phyloP scores from a whole-genome alignment of 1,140 invertebrate genomes.

The Scaptomyza graminum region DNA sequence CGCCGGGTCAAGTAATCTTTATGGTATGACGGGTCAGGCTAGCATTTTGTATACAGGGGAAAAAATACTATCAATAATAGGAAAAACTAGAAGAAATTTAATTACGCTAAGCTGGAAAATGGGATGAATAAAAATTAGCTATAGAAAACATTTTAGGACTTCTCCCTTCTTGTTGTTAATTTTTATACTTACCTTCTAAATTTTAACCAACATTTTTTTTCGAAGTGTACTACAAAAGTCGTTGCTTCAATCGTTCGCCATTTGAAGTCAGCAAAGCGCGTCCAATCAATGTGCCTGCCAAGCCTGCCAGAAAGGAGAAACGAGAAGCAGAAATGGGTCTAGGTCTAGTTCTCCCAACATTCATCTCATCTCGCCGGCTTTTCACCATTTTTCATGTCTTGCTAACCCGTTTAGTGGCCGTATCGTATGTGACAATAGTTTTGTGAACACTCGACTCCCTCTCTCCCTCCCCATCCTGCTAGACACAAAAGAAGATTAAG shows the following conservation, averaged over 20 bases:
- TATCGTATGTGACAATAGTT: conserved; percentile 72
- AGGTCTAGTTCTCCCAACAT: not conserved
- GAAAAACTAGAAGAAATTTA: no score
- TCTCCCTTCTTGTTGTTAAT: no score
- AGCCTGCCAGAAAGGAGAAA: not conserved
- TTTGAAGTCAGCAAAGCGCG: conserved; percentile 42
- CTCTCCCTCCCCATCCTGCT: not conserved
- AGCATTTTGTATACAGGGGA: not conserved
- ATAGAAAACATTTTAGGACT: not conserved
- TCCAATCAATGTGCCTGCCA: conserved; percentile 54
- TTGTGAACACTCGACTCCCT: conserved; percentile 42
- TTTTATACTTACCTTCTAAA: no score
- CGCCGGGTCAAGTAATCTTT: conserved; percentile 40
- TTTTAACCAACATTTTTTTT: not conserved
- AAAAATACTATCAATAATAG: not conserved
- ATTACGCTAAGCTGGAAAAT: no score
- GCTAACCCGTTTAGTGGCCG: conserved; percentile 63
- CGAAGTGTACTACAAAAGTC: not conserved
- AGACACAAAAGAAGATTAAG: conserved; percentile 41
- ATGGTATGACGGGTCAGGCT: conserved; percentile 11
- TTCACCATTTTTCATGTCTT: conserved; percentile 9
- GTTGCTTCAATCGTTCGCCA: conserved; percentile 11
- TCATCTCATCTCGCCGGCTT: no score
- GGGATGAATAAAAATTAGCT: no score
- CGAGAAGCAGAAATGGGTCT: not conserved